phyloP scores from a whole-genome alignment of 2,888 invertebrate species.

The Lithodes maja region DNA sequence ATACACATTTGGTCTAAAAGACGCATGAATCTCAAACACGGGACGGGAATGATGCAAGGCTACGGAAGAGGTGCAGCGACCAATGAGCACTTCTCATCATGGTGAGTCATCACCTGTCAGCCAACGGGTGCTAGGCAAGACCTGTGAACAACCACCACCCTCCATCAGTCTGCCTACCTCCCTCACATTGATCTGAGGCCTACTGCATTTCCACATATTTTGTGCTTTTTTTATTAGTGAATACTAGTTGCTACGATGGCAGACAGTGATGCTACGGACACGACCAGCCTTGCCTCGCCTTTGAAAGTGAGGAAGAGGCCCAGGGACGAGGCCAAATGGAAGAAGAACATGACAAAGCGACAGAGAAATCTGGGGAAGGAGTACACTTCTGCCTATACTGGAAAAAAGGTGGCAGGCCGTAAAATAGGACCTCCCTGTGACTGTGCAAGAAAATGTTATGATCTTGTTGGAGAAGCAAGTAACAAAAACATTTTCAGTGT shows the following conservation, averaged over 20 bases:
- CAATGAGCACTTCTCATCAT: background rate
- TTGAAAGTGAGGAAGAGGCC: background rate
- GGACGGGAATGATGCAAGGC: background rate
- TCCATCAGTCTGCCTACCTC: background rate
- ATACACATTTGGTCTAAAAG: too few relatives aligned
- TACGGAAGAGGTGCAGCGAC: background rate
- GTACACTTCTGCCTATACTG: background rate
- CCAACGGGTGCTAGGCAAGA: background rate
- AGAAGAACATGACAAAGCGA: background rate
- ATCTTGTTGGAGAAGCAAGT: background rate
- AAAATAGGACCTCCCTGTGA: background rate
- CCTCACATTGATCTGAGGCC: background rate
- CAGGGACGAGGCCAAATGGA: background rate
- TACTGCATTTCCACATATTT: background rate
- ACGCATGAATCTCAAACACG: background rate
- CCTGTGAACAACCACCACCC: background rate
- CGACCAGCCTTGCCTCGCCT: background rate
- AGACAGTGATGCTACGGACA: background rate
- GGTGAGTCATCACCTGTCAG: background rate
- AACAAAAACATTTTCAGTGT: background rate
- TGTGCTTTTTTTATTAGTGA: background rate
- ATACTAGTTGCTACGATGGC: background rate
- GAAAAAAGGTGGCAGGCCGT: background rate
- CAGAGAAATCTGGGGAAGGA: background rate
- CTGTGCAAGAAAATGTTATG: slow-evolving; percentile 4